A percentile compares a stretch with the other conserved stretches of the same genome.
Evolutionary conservation across 2,888 invertebrate genomes (phyloP).

Genomic region (Agrilus mali): DNA sequence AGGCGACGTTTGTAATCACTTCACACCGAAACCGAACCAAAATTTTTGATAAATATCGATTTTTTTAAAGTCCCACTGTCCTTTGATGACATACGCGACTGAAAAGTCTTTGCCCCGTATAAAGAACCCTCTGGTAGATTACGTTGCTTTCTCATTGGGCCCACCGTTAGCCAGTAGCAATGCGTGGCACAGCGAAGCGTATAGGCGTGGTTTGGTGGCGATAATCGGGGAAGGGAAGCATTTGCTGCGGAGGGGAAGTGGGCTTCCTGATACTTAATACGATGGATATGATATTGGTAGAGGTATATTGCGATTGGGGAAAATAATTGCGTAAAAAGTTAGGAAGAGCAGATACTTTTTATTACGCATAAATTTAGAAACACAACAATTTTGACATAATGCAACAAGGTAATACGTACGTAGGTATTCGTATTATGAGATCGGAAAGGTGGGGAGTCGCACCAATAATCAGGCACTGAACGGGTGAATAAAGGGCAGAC

Average conservation of each 20-base stretch:
- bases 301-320: too few relatives aligned
- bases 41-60: conserved; percentile 8
- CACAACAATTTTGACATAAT: neutral
- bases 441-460: conserved; percentile 2
- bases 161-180: conserved; percentile 15
- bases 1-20: neutral
- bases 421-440: too few relatives aligned
- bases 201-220: neutral
- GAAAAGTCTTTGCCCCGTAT: conserved; percentile 16
- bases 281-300: too few relatives aligned
- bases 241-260: too few relatives aligned
- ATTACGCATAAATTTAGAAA: too few relatives aligned
- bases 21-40: neutral
- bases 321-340: too few relatives aligned
- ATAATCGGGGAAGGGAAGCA: too few relatives aligned
- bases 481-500: conserved; percentile 6
- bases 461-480: conserved; percentile 8
- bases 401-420: too few relatives aligned
- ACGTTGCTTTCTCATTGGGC: conserved; percentile 14
- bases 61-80: conserved; percentile 17
- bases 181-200: conserved; percentile 3
- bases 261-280: too few relatives aligned
- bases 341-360: too few relatives aligned
- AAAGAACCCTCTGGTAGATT: conserved; percentile 15
- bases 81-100: conserved; percentile 19